A percentile compares a stretch with the other conserved stretches of the same genome.
phyloP scores from a whole-genome alignment of 2,113 vertebrate species.

The Hippocampus zosterae region DNA sequence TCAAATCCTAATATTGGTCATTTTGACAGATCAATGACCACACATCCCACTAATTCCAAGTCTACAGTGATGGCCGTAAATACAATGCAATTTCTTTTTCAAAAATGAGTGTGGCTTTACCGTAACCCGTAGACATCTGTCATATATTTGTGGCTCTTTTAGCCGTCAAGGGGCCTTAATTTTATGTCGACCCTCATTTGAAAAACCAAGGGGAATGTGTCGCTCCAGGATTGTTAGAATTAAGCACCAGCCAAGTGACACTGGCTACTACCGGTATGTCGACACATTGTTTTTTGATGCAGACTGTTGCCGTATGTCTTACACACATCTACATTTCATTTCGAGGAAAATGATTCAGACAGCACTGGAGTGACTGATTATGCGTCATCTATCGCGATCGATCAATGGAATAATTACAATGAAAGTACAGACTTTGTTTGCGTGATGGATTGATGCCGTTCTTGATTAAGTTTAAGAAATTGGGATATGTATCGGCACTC shows the following conservation, averaged over 20 bases:
- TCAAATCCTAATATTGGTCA: too few relatives aligned
- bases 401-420: conserved; percentile 16
- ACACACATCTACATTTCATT: neutral
- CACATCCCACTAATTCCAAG: too few relatives aligned
- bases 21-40: too few relatives aligned
- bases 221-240: neutral
- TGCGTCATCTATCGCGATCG: conserved; percentile 17
- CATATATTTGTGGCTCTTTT: too few relatives aligned
- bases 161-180: neutral
- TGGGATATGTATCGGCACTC: neutral
- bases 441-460: neutral
- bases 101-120: too few relatives aligned
- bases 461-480: neutral
- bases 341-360: conserved; percentile 3
- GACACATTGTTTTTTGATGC: neutral
- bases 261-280: neutral
- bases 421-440: conserved; percentile 15
- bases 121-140: too few relatives aligned
- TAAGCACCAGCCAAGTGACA: neutral
- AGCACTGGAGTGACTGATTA: conserved; percentile 17
- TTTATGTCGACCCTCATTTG: neutral
- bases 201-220: neutral
- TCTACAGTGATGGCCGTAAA: too few relatives aligned
- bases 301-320: neutral
- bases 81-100: too few relatives aligned